Evolutionary conservation across 2,888 invertebrate genomes (phyloP).

Genomic region (Andrena bucephala): DNA sequence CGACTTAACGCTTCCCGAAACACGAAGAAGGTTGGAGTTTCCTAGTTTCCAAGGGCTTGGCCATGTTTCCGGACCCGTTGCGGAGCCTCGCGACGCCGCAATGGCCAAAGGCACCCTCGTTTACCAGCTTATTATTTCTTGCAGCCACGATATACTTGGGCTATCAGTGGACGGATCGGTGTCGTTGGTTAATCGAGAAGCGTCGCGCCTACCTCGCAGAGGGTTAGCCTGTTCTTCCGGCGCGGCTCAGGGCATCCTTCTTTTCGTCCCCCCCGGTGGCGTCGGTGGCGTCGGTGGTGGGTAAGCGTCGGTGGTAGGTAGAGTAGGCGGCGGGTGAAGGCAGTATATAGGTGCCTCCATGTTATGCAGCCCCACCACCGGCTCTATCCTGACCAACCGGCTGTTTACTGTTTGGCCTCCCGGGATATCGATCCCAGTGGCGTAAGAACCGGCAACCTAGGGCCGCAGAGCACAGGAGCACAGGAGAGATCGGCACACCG

Average conservation of each 20-base stretch:
- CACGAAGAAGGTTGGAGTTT: no score
- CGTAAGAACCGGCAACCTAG: constrained; percentile 82
- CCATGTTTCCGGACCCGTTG: no score
- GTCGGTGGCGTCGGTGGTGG: constrained; percentile 51
- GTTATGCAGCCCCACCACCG: constrained; percentile 77
- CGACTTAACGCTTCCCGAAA: no score
- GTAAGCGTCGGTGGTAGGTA: constrained; percentile 46
- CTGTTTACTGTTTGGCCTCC: constrained; percentile 85
- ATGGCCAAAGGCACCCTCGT: no score
- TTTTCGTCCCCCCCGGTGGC: constrained; percentile 52
- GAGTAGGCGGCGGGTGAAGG: constrained; percentile 63
- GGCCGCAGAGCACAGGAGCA: constrained; percentile 47
- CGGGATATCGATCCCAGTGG: constrained; percentile 85
- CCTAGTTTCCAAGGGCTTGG: no score
- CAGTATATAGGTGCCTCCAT: constrained; percentile 71
- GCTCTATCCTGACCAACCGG: constrained; percentile 84
- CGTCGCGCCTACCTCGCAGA: constrained; percentile 55
- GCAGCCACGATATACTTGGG: background rate
- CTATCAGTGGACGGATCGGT: background rate
- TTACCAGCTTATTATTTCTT: background rate
- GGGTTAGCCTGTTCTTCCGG: constrained; percentile 62
- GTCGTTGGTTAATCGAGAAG: constrained; percentile 53
- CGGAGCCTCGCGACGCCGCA: no score
- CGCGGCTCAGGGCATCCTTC: constrained; percentile 52
- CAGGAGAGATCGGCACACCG: constrained; percentile 60